phyloP scores from a whole-genome alignment of 2,797 vertebrate genomes.

The Neopelma chrysocephalum region DNA sequence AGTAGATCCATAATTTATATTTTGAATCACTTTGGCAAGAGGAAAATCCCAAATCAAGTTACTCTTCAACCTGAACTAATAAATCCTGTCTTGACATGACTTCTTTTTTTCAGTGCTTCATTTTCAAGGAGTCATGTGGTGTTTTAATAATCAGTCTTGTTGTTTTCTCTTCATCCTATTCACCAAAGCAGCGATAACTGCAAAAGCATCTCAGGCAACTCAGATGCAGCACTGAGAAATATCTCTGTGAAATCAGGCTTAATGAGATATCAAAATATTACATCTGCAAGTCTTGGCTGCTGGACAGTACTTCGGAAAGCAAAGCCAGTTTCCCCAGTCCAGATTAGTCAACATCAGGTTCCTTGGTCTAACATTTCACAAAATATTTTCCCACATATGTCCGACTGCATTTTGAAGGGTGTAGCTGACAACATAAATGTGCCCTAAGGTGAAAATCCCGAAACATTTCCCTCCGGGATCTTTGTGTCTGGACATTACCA shows the following conservation, averaged over 20 bases:
- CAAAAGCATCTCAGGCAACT: constrained; percentile 23
- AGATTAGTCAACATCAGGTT: constrained; percentile 75
- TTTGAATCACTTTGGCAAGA: constrained; percentile 37
- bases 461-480: constrained; percentile 68
- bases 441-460: constrained; percentile 75
- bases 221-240: background rate
- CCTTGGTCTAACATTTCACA: constrained; percentile 80
- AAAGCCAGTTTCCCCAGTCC: constrained; percentile 63
- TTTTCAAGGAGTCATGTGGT: constrained; percentile 53
- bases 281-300: constrained; percentile 72
- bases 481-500: constrained; percentile 71
- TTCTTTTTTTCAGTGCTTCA: constrained; percentile 35
- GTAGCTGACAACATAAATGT: constrained; percentile 81
- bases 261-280: constrained; percentile 77
- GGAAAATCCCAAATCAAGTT: constrained; percentile 62
- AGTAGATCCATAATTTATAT: background rate
- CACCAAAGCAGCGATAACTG: background rate
- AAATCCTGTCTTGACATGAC: constrained; percentile 47
- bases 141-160: constrained; percentile 15
- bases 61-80: constrained; percentile 53
- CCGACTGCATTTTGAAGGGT: constrained; percentile 73
- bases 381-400: constrained; percentile 86
- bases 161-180: background rate
- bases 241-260: constrained; percentile 69
- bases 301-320: constrained; percentile 69